Conservation (phyloP, 2,113 vertebrate genomes). For the Bubo blakistoni region DNA sequence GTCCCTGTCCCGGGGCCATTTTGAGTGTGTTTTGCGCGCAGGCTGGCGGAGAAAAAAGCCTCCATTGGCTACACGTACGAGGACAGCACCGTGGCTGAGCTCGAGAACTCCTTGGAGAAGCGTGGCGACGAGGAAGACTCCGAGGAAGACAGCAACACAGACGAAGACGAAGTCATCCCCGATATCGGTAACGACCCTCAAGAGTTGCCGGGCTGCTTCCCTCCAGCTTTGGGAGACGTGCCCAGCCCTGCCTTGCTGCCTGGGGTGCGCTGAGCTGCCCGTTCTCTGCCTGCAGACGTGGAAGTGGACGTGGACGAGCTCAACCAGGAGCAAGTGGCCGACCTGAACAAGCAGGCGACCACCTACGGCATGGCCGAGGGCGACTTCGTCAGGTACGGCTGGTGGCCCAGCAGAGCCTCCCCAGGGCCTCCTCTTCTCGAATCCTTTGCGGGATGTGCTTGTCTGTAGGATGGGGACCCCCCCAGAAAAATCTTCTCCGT, state of each 20-base stretch:
- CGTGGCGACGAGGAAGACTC: slow-evolving; percentile 85
- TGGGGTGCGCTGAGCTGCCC: background rate
- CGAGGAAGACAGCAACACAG: slow-evolving; percentile 89
- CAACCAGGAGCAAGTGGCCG: slow-evolving; percentile 88
- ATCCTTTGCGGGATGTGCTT: rapidly evolving
- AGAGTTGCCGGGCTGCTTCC: too few species aligned
- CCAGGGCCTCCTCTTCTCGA: too few species aligned
- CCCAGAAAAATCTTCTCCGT: background rate
- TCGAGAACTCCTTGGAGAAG: slow-evolving; percentile 81
- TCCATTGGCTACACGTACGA: slow-evolving; percentile 96
- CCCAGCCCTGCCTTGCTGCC: background rate
- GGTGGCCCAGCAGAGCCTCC: background rate
- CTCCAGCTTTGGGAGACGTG: rapidly evolving
- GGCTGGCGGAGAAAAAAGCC: slow-evolving; percentile 90
- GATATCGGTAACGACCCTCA: slow-evolving; percentile 81
- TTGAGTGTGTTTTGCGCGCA: slow-evolving; percentile 11
- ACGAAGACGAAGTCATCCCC: slow-evolving; percentile 94
- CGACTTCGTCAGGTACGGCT: slow-evolving; percentile 88
- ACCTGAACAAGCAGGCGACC: slow-evolving; percentile 92
- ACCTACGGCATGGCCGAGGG: slow-evolving; percentile 94
- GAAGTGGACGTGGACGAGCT: slow-evolving; percentile 95
- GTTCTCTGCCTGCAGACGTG: slow-evolving; percentile 76
- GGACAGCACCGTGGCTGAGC: slow-evolving; percentile 88
- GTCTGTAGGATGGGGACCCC: too few species aligned
- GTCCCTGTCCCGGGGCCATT: too few species aligned